A percentile compares a stretch with the other conserved stretches of the same genome.
phyloP scores from a whole-genome alignment of 2,797 vertebrate species.

The Thalassophryne amazonica region DNA sequence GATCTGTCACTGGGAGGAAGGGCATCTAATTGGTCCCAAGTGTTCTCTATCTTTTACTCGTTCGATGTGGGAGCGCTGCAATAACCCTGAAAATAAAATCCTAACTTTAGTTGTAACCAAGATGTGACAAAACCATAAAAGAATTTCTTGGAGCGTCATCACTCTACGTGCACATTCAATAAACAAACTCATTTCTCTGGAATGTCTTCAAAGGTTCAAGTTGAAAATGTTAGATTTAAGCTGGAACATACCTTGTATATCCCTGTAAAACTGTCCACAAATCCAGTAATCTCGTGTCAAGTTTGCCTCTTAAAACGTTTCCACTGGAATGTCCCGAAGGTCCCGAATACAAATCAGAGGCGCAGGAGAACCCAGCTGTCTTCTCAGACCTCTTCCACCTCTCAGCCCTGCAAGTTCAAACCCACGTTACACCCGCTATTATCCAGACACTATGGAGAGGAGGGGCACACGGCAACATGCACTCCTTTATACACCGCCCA shows the following conservation, averaged over 20 bases:
- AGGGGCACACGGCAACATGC: slow-evolving; percentile 72
- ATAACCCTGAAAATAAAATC: no score
- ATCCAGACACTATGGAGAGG: slow-evolving; percentile 81
- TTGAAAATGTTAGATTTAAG: no score
- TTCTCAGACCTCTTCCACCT: slow-evolving; percentile 53
- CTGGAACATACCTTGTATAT: slow-evolving; percentile 15
- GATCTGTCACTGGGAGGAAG: slow-evolving; percentile 2
- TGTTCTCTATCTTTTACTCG: neutral
- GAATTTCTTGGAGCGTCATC: no score
- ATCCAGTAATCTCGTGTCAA: neutral
- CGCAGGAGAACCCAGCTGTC: neutral
- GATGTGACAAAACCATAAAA: no score
- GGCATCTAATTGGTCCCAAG: slow-evolving; percentile 1
- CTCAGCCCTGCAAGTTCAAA: slow-evolving; percentile 87
- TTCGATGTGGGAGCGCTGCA: slow-evolving; percentile 36
- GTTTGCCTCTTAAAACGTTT: neutral
- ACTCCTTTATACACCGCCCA: slow-evolving; percentile 34
- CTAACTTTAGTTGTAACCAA: no score
- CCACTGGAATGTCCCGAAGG: neutral
- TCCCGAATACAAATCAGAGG: neutral
- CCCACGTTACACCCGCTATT: slow-evolving; percentile 84
- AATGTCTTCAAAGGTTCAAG: no score
- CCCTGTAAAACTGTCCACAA: neutral
- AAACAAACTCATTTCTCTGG: no score
- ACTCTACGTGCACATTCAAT: no score